Evolutionary conservation across 2,797 vertebrate genomes (phyloP), one percentile per base, ranked within the genome.

Genomic region (Poecilia wingei): DNA sequence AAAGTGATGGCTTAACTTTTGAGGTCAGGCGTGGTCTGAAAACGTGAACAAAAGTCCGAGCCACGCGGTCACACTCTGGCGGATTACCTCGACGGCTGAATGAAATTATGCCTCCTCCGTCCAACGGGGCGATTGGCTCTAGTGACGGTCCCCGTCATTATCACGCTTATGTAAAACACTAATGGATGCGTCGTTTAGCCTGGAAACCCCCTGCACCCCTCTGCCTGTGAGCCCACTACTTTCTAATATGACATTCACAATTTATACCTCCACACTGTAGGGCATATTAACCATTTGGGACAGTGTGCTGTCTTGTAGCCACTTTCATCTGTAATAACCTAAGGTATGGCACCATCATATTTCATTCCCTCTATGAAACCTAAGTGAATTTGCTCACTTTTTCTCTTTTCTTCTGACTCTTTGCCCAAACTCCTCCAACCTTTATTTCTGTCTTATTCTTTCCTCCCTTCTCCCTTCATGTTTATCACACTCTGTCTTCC

Each of bases 281-380:
- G 82, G 86, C 87, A 84, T 90, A 91, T 92, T 90, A 90, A 87
- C 82, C 86, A 86, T 90, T 92, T 83, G 80, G 91, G 88, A 93
- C 79, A 90, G 81, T 80, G 86, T 61, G 88, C 83, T 46, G 73
- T 90, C 92, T 91, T 82, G 87, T 93, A 92, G 87, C 86, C 86
- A 89, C 82, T 90, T 94, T 93, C 88, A 88, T 90, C 85, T 91
- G 86, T 91, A 92, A 94, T 93, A 94, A 91, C 86, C 86, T 82
- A 89, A 83, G 78, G 81, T 90, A 90, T 90, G 82, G 88, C 72
- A 87, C 68, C 86, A 83, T 90, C 91, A 92, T 93, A 93, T 89
- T 93, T 87, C 78, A 93, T 91, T 92, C 83, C 80, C 82, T 86
- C 89, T 79, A 87, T 61, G 91, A 91, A 92, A 94, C 89, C 83